Conservation (phyloP, 2,888 invertebrate genomes). For the Chrysolina oricalcia region DNA sequence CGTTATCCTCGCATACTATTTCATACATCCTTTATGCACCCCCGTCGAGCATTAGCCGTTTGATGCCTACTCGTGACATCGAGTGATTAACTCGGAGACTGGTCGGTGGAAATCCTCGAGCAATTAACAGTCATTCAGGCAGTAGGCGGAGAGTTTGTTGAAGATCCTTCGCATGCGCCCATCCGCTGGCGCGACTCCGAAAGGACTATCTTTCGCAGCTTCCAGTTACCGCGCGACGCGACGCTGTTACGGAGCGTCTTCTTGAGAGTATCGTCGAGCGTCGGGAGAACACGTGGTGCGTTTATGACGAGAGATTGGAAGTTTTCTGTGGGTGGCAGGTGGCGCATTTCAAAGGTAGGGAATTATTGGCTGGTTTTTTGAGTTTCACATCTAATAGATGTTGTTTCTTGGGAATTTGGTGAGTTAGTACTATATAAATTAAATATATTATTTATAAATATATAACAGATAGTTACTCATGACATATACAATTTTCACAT, state of each 20-base stretch:
- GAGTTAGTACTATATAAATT: too few relatives aligned
- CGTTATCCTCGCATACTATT: background rate
- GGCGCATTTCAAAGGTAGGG: background rate
- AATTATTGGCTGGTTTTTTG: background rate
- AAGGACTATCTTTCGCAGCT: constrained; percentile 39
- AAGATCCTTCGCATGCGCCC: constrained; percentile 64
- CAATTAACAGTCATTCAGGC: constrained; percentile 67
- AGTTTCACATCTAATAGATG: background rate
- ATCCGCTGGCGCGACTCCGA: constrained; percentile 28
- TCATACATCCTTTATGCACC: constrained; percentile 25
- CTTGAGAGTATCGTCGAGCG: constrained; percentile 40
- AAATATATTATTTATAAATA: too few relatives aligned
- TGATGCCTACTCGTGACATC: constrained; percentile 52
- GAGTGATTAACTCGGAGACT: constrained; percentile 65
- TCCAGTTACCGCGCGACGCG: constrained; percentile 67
- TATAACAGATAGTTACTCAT: too few relatives aligned
- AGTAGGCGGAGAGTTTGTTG: constrained; percentile 60
- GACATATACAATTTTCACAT: too few relatives aligned
- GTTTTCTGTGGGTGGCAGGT: constrained; percentile 27
- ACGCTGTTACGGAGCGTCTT: constrained; percentile 45
- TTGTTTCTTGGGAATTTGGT: too few relatives aligned
- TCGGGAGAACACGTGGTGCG: constrained; percentile 44
- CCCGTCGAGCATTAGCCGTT: constrained; percentile 31
- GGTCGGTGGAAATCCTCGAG: constrained; percentile 63
- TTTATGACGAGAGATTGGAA: constrained; percentile 9